phyloP scores from a whole-genome alignment of 2,113 vertebrate species.

The Plectropomus leopardus region DNA sequence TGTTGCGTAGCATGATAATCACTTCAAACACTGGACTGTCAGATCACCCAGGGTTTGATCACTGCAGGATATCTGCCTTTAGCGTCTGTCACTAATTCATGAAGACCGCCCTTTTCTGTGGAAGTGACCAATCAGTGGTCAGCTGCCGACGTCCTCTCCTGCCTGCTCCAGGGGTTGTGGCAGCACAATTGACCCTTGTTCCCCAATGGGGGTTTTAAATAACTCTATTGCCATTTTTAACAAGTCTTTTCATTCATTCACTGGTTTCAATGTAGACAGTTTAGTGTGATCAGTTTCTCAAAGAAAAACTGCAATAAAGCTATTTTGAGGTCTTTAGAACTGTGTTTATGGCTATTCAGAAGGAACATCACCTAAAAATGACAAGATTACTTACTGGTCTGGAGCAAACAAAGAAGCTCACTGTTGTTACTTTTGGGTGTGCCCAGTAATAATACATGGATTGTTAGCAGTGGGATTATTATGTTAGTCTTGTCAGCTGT shows the following conservation, averaged over 20 bases:
- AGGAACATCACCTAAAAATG: constrained; percentile 26
- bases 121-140: constrained; percentile 75
- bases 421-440: constrained; percentile 51
- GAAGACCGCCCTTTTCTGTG: constrained; percentile 79
- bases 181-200: constrained; percentile 87
- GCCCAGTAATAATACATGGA: constrained; percentile 4
- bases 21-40: constrained; percentile 89
- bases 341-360: constrained; percentile 20
- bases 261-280: constrained; percentile 52
- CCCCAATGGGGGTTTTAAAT: constrained; percentile 79
- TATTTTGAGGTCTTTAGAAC: constrained; percentile 39
- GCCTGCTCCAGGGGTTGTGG: constrained; percentile 87
- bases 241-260: constrained; percentile 74
- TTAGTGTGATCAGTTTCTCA: constrained; percentile 16
- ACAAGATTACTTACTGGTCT: constrained; percentile 22
- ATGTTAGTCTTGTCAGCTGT: constrained; percentile 11
- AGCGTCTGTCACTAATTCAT: constrained; percentile 84
- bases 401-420: constrained; percentile 60
- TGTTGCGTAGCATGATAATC: constrained; percentile 84
- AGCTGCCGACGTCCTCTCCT: constrained; percentile 81
- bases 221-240: constrained; percentile 81
- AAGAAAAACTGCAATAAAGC: constrained; percentile 64
- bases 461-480: background rate
- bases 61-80: constrained; percentile 85
- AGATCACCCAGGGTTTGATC: constrained; percentile 89